Evolutionary conservation across 2,113 vertebrate genomes (phyloP), one percentile per base, ranked within the genome.

Genomic region (Tachycineta bicolor): DNA sequence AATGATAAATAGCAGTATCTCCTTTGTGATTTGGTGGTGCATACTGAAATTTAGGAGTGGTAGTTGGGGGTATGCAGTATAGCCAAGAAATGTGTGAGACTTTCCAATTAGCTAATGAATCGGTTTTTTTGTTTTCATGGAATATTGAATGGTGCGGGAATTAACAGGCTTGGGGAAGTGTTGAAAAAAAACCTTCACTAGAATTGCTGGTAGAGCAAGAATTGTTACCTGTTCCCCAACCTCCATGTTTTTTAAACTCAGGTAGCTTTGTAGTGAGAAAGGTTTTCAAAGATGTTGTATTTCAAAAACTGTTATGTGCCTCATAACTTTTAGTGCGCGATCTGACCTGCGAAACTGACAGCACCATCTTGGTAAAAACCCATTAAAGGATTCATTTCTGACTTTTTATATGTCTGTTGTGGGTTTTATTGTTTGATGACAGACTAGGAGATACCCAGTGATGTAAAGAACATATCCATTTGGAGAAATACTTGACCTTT

Each of bases 401-500:
- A 33, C 26, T 86, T 90, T 34, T 70, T 58, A 50, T 76, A 14
- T 12, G 3, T 22, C 22, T 46, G 2, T 58, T 77, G 39, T 77
- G 23, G 9, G 62, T 78, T 92, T 90, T 70, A 74, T 94, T 74
- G 63, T 95, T 79, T 90, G 63, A 60, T 93, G 84, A 80, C 84
- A 80, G 84, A 73, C 28, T 73, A 34, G 53, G 67, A 95, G 91
- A 73, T 96, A 89, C n/a, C 43, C 15, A 53, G 2, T 62, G 71
- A 91, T 83, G 68, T 89, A 87, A 79, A 91, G 59, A 65, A 64
- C 28, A 1, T 67, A 60, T 43, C 62, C 69, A 37, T 85, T 93
- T 79, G 58, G 25, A 89, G 78, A 46, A 79, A 83, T 87, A 65
- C 64, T 84, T 79, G 31, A 31, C 58, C 70, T 84, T 67, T 14